phyloP scores from a whole-genome alignment of 2,888 invertebrate species.

The Scrobipalpa costella region DNA sequence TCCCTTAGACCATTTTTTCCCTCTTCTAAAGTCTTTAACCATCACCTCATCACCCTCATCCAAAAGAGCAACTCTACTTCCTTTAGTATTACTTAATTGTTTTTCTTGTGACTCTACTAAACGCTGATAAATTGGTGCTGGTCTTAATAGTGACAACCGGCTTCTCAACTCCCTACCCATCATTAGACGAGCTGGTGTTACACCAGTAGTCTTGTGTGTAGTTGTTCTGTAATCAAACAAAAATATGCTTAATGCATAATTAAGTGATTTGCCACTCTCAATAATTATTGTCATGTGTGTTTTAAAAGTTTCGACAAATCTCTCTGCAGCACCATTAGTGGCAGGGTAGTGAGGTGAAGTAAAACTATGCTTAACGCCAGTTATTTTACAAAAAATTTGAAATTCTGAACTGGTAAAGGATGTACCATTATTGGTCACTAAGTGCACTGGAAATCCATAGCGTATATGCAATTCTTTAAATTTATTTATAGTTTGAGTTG shows the following conservation, averaged over 20 bases:
- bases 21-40: conserved; percentile 28
- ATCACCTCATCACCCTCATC: conserved; percentile 29
- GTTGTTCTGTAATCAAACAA: conserved; percentile 30
- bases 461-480: conserved; percentile 27
- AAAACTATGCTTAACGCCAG: too few species aligned
- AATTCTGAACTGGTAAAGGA: conserved; percentile 34
- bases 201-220: conserved; percentile 28
- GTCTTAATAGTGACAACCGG: conserved; percentile 30
- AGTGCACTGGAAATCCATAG: conserved; percentile 31
- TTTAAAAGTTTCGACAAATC: conserved; percentile 35
- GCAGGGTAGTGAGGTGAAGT: too few species aligned
- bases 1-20: too few species aligned
- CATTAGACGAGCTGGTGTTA: conserved; percentile 30
- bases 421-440: conserved; percentile 36
- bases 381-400: too few species aligned
- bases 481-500: conserved; percentile 21
- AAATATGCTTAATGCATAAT: conserved; percentile 30
- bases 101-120: too few species aligned
- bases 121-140: conserved; percentile 28
- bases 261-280: conserved; percentile 26
- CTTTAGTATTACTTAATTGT: too few species aligned
- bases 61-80: conserved; percentile 24
- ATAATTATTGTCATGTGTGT: conserved; percentile 28
- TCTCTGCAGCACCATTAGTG: too few species aligned
- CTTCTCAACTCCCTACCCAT: conserved; percentile 30